Percentiles rank a stretch among this genome's conserved stretches.
phyloP scores from a whole-genome alignment of 2,797 vertebrate genomes.

The Okamejei kenojei region DNA sequence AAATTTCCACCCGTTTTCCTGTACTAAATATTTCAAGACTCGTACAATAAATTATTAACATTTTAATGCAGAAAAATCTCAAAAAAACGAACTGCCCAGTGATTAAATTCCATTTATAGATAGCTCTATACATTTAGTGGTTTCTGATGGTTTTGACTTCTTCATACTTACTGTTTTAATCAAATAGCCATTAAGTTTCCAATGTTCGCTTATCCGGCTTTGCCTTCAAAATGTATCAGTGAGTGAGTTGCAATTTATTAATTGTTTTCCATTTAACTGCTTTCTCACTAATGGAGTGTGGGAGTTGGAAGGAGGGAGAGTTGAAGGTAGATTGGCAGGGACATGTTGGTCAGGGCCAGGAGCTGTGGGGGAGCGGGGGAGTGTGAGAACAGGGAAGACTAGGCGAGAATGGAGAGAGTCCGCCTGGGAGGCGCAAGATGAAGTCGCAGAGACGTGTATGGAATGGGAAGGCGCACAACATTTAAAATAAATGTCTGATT shows the following conservation, averaged over 20 bases:
- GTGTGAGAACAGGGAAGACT: too few relatives aligned
- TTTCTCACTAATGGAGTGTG: neutral
- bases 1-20: neutral
- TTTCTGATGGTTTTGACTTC: neutral
- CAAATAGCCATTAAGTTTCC: neutral
- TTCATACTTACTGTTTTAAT: neutral
- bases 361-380: too few relatives aligned
- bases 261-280: neutral
- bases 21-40: neutral
- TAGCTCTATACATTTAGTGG: neutral
- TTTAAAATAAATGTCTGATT: neutral
- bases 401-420: too few relatives aligned
- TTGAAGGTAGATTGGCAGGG: too few relatives aligned
- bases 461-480: neutral
- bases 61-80: neutral
- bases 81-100: neutral
- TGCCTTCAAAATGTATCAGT: neutral
- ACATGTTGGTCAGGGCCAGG: too few relatives aligned
- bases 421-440: too few relatives aligned
- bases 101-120: conserved; percentile 20
- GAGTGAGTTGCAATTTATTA: neutral
- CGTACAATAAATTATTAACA: neutral
- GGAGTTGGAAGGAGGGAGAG: too few relatives aligned
- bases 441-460: too few relatives aligned
- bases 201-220: neutral